Base-by-base conservation (phyloP, 1,140 invertebrate species). In the Babylonia areolata region DNA sequence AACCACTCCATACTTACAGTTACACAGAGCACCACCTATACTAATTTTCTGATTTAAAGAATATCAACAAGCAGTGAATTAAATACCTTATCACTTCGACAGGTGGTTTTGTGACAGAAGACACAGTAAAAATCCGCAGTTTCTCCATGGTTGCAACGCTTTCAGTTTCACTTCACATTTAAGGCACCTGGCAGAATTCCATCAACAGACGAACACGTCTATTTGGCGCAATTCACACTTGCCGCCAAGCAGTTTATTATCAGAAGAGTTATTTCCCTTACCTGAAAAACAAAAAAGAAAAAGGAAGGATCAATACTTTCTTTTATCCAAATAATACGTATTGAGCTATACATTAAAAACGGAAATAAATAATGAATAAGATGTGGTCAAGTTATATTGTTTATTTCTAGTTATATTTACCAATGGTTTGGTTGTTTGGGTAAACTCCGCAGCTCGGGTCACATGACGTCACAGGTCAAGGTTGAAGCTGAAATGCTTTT, bases 71-170 rank as follows among this genome's bases (percentile, higher is more conserved):
- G 17, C 17, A 9, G 33, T 3, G 23, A 35, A 58, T 58, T 17
- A 58, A 37, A 35, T 82, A 82, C 81, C 81, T 40, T n/a, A 33
- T 40, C 15, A 82, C 35, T 69, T 82, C 37, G 71, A 40, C 54
- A 2, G 81, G 81, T 6, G 81, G 81, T 37, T 54, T 69, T 28
- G 54, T 82, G 31, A 82, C 58, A 71, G 54, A 54, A n/a, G 54
- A n/a, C 15, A 82, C 81, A 15, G 81, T 58, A 82, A 82, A 82
- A 15, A 82, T 15, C 2, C 54, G 31, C 31, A 82, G 58, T 9
- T 82, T 20, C 12, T 82, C 81, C 81, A 82, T 82, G 54, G n/a
- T 39, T 81, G n/a, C 12, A 17, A 15, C 71, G 35, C 6, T 28
- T n/a, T 69, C 12, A 12, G 6, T 6, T 23, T 69, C 64, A 28